Percentiles rank a stretch among this genome's conserved stretches.
Evolutionary conservation across 2,113 vertebrate species (phyloP).

Genomic region (Podarcis raffonei): DNA sequence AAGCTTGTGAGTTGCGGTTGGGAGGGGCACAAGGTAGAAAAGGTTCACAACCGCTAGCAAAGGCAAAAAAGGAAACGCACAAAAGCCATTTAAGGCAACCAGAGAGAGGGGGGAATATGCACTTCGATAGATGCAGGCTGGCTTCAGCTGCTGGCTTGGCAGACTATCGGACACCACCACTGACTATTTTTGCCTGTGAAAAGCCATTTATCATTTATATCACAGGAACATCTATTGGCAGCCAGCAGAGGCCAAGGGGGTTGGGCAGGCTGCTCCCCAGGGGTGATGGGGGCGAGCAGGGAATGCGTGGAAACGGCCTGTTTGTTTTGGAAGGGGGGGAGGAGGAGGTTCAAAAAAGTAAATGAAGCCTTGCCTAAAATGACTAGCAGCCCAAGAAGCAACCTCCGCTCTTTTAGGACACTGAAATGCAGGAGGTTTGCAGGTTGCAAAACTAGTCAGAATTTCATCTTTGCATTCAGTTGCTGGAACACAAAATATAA

Average conservation of each 20-base stretch:
- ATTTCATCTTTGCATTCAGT: neutral
- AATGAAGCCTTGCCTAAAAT: neutral
- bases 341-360: neutral
- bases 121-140: neutral
- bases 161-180: neutral
- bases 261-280: neutral
- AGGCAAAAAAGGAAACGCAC: neutral
- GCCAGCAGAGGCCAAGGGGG: neutral
- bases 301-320: neutral
- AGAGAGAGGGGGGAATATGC: neutral
- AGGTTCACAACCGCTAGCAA: neutral
- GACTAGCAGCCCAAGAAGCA: neutral
- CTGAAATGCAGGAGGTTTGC: neutral
- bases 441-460: neutral
- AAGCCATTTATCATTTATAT: slow-evolving; percentile 13
- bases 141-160: neutral
- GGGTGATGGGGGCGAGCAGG: neutral
- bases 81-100: neutral
- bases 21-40: neutral
- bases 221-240: neutral
- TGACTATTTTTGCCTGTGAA: slow-evolving; percentile 8
- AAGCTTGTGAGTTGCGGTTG: neutral
- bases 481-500: neutral
- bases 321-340: neutral
- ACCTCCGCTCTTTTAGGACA: neutral